Evolutionary conservation across 1,140 invertebrate species (phyloP), one percentile per base, ranked within the genome.

Genomic region (Drosophila biarmipes): DNA sequence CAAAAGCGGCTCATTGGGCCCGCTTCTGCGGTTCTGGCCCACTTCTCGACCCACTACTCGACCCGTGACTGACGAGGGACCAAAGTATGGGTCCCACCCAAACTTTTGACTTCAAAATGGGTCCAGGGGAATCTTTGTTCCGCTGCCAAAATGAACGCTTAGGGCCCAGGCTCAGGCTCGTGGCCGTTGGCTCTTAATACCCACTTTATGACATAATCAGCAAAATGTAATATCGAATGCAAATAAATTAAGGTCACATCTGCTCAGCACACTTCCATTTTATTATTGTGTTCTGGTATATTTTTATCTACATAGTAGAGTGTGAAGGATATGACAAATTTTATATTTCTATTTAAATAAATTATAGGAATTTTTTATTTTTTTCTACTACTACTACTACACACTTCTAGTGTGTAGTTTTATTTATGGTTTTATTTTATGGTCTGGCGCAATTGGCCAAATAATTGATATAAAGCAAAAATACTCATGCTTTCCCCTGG

Each of bases 1-100:
- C 42, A 19, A 75, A 76, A 75, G 55, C 62, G 71, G 62, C 62
- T 87, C 71, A 82, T 78, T 86, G 73, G 57, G 42, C 54, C 4
- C 17, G 17, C 6, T 43, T 43, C 62, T 38, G 45, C 14, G 56
- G 71, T 54, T 64, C 27, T 49, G 56, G 27, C 31, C 45, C 4
- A 53, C 24, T 35, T 14, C 15, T 2, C 10, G 29, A 34, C 35
- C 49, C 34, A 46, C 8, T 46, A 17, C 35, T 46, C 31, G 40
- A 63, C 49, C 69, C 42, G 29, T 49, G 17, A 42, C 49, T 64
- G 38, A 29, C 27, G 27, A 66, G 42, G 61, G 61, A 38, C 17
- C 4, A 66, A 52, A 52, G 24, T 19, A 42, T 35, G 38, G 49
- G 17, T 7, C n/a, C 15, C 15, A 24, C 17, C 24, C 17, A 17